These are phyloP conservation scores for Anthophora plumipes DNA, from an alignment of 2,888 invertebrate species.

Conservation along the genomic window DNA sequence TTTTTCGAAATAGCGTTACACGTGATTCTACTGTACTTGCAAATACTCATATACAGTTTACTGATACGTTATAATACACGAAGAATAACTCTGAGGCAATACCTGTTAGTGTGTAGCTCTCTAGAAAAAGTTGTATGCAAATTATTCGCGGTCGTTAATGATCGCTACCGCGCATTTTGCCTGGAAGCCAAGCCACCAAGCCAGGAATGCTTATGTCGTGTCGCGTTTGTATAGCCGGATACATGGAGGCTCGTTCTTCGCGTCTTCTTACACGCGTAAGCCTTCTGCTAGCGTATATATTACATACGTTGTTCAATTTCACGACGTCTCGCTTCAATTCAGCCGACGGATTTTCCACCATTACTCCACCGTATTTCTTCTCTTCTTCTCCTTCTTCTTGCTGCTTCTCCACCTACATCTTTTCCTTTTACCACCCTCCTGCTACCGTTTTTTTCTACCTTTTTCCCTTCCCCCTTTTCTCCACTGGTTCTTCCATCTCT, in stretches of 20 bases:
- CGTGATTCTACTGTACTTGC: too few species aligned
- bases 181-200: constrained; percentile 17
- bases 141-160: constrained; percentile 45
- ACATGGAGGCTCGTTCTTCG: constrained; percentile 44
- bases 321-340: constrained; percentile 83
- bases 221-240: constrained; percentile 31
- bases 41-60: too few species aligned
- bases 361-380: constrained; percentile 76
- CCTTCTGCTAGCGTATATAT: constrained; percentile 73
- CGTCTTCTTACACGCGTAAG: constrained; percentile 64
- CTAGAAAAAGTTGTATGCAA: neutral
- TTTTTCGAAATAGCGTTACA: too few species aligned
- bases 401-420: constrained; percentile 41
- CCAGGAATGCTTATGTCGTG: constrained; percentile 14
- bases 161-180: constrained; percentile 28
- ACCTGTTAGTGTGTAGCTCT: neutral
- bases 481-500: constrained; percentile 21
- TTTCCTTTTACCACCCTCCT: constrained; percentile 47
- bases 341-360: constrained; percentile 83
- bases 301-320: constrained; percentile 84
- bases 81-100: neutral
- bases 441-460: too few species aligned
- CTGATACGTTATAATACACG: neutral
- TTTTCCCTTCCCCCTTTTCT: too few species aligned
- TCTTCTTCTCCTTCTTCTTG: constrained; percentile 57